Evolutionary conservation across 2,888 invertebrate genomes (phyloP).

Genomic region (Seira ritae): DNA sequence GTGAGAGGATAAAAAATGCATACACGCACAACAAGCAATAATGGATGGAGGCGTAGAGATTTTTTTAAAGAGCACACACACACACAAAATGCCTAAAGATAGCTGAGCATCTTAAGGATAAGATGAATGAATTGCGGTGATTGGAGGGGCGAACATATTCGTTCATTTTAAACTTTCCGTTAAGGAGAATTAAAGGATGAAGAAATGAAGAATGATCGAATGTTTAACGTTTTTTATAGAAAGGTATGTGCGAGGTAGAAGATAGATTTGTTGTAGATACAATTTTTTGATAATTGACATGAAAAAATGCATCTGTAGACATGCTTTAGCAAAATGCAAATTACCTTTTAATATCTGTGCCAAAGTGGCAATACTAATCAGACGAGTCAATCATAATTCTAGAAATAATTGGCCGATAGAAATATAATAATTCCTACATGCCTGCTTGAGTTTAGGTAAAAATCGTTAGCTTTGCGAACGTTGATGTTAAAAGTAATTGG

Average conservation of each 20-base stretch:
- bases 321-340: constrained; percentile 27
- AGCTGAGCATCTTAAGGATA: not conserved
- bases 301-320: not conserved
- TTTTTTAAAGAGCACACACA: not conserved
- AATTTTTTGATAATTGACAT: constrained; percentile 23
- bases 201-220: not conserved
- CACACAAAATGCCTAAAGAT: not conserved
- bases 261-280: not conserved
- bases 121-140: not conserved
- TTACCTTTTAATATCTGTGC: constrained; percentile 33
- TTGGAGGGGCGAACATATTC: too few relatives aligned
- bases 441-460: not conserved
- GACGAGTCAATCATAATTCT: constrained; percentile 10
- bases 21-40: not conserved
- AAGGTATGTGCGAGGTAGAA: too few relatives aligned
- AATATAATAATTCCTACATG: not conserved
- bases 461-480: not conserved
- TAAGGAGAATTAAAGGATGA: not conserved
- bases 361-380: constrained; percentile 42
- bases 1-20: too few relatives aligned
- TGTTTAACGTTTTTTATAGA: not conserved
- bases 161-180: not conserved
- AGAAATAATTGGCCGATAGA: not conserved
- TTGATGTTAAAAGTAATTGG: not conserved
- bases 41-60: not conserved